Evolutionary conservation across 2,797 vertebrate genomes (phyloP), one percentile per base, ranked within the genome.

Genomic region (Cryptoprocta ferox): DNA sequence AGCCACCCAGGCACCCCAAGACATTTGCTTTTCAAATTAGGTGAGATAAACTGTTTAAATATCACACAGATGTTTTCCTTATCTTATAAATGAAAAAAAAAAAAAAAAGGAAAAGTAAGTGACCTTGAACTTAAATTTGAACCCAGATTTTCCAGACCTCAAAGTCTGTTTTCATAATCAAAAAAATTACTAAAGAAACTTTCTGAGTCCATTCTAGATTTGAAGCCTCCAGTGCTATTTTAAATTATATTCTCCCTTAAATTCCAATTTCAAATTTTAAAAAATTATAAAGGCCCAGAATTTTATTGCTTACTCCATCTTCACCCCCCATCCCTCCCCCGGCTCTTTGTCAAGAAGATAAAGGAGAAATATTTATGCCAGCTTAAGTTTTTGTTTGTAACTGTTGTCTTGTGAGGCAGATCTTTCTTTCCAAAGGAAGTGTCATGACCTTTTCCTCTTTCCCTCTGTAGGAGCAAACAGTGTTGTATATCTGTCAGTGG

Each of bases 401-500:
- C 48, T 63, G 5, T 84, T 56, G 11, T 84, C 18, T 94, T 15
- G 86, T 79, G 76, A 91, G 37, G 4, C 24, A 50, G 24, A 30
- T 87, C 28, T 53, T 97, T 35, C 45, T 81, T 92, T 94, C 16
- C 65, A 50, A 65, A 89, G 76, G 30, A 65, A 76, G 1, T 83
- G 45, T 93, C 19, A 30, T 71, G 24, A 21, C 89, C 30, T 70
- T 90, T 78, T 91, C 53, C 19, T 82, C 37, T 94, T 78, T 61
- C 73, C 9, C 56, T 19, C 21, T 45, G 0, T 8, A 99, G 99
- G 99, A 96, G 99, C 99, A 4, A 99, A 99, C 98, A 99, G 99
- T 32, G 99, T 99, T 26, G 98, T 99, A 18, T 99, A 99, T 96
- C 98, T 99, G 93, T 99, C 99, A 0, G 99, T 99, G 96, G 99